Evolutionary conservation across 2,888 invertebrate species (phyloP), one percentile per base, ranked within the genome.

Genomic region (Drosophila helvetica): DNA sequence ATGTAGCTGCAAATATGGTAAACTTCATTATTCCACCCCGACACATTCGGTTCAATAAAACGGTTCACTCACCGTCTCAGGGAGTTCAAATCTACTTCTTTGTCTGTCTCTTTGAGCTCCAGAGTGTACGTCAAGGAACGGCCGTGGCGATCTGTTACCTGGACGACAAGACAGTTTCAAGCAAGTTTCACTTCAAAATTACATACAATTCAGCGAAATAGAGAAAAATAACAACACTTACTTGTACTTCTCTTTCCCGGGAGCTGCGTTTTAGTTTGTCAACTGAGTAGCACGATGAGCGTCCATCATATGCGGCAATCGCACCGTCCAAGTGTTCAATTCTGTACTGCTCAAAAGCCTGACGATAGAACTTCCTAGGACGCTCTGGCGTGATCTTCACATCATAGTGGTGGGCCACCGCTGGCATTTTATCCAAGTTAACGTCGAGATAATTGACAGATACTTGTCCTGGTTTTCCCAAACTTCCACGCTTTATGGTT

Each of bases 341-440:
- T 7, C 92, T 91, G 4, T 92, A 92, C 3, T 74, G 69, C 3
- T 91, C 87, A 74, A 94, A 94, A 0, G 93, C 94, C 0, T 72
- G 55, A 0, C 94, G 92, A 57, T 94, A 82, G 76, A 95, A 91
- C 78, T 94, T 94, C 80, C 95, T 96, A 0, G 96, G 96, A 48
- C 91, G 94, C 17, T 96, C 95, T 0, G 96, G 96, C 1, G 90
- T 92, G 42, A 96, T 93, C 0, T 91, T 93, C 0, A 98, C 95
- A 83, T 99, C 98, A 90, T 99, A 99, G 86, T 99, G 98, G 86
- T 93, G 91, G 89, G 93, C 93, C 0, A 76, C 79, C 8, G 89
- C 74, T 5, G 93, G 91, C 48, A 93, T 92, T 67, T 93, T 92
- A 1, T 79, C 63, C 56, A 95, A 92, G 9, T 89, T 84, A 74